A percentile compares a stretch with the other conserved stretches of the same genome.
phyloP scores from a whole-genome alignment of 2,113 vertebrate species.

The Mastomys coucha region DNA sequence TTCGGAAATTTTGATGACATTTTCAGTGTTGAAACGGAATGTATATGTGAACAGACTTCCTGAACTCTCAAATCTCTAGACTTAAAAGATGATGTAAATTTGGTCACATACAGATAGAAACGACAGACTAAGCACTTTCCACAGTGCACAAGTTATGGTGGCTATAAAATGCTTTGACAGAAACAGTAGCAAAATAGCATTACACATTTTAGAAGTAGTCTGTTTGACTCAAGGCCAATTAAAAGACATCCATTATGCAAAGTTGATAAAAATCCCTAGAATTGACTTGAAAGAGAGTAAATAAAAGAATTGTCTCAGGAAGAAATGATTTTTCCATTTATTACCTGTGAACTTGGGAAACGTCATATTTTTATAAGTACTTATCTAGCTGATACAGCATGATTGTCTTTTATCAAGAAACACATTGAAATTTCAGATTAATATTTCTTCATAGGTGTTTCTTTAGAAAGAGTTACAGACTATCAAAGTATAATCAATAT shows the following conservation, averaged over 20 bases:
- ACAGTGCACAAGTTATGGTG: not conserved
- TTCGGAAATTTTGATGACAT: not conserved
- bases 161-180: conserved; percentile 62
- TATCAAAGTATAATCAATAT: not conserved
- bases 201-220: conserved; percentile 33
- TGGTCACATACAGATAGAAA: not conserved
- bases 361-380: not conserved
- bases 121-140: conserved; percentile 44
- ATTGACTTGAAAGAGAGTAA: not conserved
- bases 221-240: conserved; percentile 42
- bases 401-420: not conserved
- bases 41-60: conserved; percentile 39
- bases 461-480: not conserved
- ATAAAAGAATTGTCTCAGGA: not conserved
- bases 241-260: not conserved
- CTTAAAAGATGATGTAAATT: conserved; percentile 63
- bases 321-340: not conserved
- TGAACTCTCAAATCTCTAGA: conserved; percentile 47
- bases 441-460: not conserved
- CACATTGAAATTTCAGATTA: not conserved
- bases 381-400: not conserved
- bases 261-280: conserved; percentile 39
- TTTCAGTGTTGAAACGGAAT: conserved; percentile 23
- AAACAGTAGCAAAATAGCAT: not conserved
- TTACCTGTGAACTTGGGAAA: not conserved